phyloP scores from a whole-genome alignment of 2,113 vertebrate genomes.

The Aegotheles bennettii region DNA sequence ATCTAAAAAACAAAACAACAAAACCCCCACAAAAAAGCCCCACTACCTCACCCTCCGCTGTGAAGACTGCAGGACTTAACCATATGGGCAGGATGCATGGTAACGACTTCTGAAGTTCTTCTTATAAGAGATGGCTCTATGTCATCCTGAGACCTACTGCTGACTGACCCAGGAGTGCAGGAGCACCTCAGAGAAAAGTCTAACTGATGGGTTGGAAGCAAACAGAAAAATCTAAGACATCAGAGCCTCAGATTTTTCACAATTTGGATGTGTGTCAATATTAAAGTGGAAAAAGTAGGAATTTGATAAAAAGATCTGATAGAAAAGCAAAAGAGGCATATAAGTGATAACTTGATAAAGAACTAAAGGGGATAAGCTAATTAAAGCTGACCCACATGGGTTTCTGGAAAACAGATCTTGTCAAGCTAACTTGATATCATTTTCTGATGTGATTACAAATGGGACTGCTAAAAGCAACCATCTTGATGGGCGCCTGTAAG shows the following conservation, averaged over 20 bases:
- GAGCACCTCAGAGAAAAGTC: not conserved
- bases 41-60: not conserved
- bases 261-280: constrained; percentile 22
- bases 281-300: constrained; percentile 8
- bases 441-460: constrained; percentile 61
- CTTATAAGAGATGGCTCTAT: not conserved
- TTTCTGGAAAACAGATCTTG: constrained; percentile 56
- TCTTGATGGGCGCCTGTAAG: not conserved
- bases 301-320: constrained; percentile 52
- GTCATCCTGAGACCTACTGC: not conserved
- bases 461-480: constrained; percentile 3
- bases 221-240: not conserved
- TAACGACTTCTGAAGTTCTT: not conserved
- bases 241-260: not conserved
- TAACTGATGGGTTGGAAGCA: not conserved
- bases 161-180: not conserved
- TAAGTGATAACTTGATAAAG: constrained; percentile 45
- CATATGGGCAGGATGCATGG: not conserved
- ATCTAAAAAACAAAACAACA: not conserved
- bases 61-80: not conserved
- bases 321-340: constrained; percentile 19
- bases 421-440: constrained; percentile 39
- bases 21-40: accelerated
- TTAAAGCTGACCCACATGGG: constrained; percentile 13
- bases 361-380: constrained; percentile 38